A percentile compares a stretch with the other conserved stretches of the same genome.
phyloP scores from a whole-genome alignment of 2,113 vertebrate genomes.

The Dicentrarchus labrax region DNA sequence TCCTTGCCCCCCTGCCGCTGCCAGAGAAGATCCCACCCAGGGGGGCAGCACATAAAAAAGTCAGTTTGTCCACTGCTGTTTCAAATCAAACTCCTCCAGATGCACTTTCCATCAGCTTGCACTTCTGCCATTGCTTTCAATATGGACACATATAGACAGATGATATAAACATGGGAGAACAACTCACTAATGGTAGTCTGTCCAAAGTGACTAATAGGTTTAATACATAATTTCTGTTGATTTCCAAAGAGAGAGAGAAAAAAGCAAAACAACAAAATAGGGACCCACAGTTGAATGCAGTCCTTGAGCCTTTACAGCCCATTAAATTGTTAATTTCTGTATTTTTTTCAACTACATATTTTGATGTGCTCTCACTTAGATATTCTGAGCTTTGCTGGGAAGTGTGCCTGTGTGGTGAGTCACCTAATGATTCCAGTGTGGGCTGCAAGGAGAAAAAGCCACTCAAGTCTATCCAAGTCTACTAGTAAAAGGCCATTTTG shows the following conservation, averaged over 20 bases:
- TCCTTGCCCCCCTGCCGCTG: slow-evolving; percentile 36
- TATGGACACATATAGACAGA: slow-evolving; percentile 31
- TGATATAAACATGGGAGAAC: slow-evolving; percentile 16
- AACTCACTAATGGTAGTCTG: slow-evolving; percentile 3
- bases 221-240: slow-evolving; percentile 21
- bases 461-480: slow-evolving; percentile 59
- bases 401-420: slow-evolving; percentile 67
- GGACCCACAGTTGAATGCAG: slow-evolving; percentile 4
- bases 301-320: slow-evolving; percentile 55
- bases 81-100: slow-evolving; percentile 46
- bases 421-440: slow-evolving; percentile 75
- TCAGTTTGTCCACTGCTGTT: slow-evolving; percentile 33
- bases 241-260: slow-evolving; percentile 35
- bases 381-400: slow-evolving; percentile 57
- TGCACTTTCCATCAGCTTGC: slow-evolving; percentile 33
- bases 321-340: slow-evolving; percentile 59
- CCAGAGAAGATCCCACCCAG: slow-evolving; percentile 49
- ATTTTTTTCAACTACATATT: slow-evolving; percentile 55
- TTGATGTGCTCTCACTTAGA: slow-evolving; percentile 67
- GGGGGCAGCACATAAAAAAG: slow-evolving; percentile 47
- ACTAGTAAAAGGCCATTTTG: slow-evolving; percentile 48
- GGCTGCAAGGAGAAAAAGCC: slow-evolving; percentile 62
- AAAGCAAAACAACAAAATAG: neutral
- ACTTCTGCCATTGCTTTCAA: slow-evolving; percentile 16
- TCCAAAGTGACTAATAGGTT: slow-evolving; percentile 31